Conservation (phyloP, 2,797 vertebrate genomes). For the Lates japonicus region DNA sequence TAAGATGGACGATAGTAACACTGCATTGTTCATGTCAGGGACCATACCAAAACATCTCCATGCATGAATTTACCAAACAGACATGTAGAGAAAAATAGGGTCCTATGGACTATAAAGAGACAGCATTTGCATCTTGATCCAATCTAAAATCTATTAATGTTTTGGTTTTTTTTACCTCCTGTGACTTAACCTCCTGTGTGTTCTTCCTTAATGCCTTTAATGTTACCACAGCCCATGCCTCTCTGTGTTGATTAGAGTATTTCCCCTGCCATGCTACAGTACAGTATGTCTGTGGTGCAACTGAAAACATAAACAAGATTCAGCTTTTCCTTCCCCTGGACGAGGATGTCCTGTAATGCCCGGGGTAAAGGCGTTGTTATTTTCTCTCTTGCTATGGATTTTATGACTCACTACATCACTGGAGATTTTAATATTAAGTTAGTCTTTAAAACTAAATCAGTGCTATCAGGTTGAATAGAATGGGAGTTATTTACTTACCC, state of each 20-base stretch:
- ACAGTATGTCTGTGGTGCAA: not conserved
- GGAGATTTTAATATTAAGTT: not conserved
- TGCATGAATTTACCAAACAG: not conserved
- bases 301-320: constrained; percentile 35
- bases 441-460: not conserved
- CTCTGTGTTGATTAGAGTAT: constrained; percentile 1
- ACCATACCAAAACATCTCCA: not conserved
- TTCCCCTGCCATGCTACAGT: not conserved
- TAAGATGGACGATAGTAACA: not conserved
- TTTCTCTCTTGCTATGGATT: constrained; percentile 20
- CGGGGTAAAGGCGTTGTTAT: constrained; percentile 17
- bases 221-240: not conserved
- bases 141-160: no score
- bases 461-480: not conserved
- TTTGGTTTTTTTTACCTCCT: not conserved
- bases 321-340: constrained; percentile 44
- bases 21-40: not conserved
- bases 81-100: not conserved
- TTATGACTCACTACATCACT: not conserved
- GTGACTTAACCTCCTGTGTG: not conserved
- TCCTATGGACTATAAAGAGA: not conserved
- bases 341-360: constrained; percentile 42
- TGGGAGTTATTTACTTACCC: not conserved
- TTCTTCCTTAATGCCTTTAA: not conserved
- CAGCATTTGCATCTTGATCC: constrained; percentile 1